These are phyloP conservation scores for Eumerus sabulonum DNA, from an alignment of 2,888 invertebrate species.

Conservation along the genomic window DNA sequence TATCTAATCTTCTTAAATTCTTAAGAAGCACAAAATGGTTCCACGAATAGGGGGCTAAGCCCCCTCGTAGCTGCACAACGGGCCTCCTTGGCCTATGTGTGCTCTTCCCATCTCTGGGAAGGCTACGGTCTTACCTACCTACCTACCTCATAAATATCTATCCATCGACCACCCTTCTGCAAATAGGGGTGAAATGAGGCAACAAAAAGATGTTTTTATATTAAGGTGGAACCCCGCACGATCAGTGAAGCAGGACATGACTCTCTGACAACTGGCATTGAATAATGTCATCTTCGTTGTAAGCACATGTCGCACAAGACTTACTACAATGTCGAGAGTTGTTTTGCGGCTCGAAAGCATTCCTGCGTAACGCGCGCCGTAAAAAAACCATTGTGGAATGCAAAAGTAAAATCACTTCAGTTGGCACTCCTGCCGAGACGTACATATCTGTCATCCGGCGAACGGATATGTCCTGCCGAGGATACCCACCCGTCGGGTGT, in stretches of 20 bases:
- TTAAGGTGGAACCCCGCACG: slow-evolving; percentile 22
- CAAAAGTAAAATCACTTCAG: slow-evolving; percentile 54
- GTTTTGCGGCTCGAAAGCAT: slow-evolving; percentile 25
- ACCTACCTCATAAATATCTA: slow-evolving; percentile 59
- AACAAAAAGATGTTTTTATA: slow-evolving; percentile 1
- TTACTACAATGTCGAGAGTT: neutral
- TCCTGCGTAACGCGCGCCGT: slow-evolving; percentile 40
- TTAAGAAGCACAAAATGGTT: too few species aligned
- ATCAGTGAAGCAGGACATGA: slow-evolving; percentile 52
- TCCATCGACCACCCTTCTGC: slow-evolving; percentile 20
- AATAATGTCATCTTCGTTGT: slow-evolving; percentile 55
- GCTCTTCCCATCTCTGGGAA: too few species aligned
- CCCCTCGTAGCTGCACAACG: too few species aligned
- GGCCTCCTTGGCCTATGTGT: too few species aligned
- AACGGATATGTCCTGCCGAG: slow-evolving; percentile 11
- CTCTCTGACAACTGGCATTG: slow-evolving; percentile 49
- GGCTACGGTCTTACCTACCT: too few species aligned
- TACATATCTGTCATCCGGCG: slow-evolving; percentile 27
- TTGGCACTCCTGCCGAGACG: slow-evolving; percentile 26
- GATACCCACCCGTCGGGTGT: slow-evolving; percentile 9
- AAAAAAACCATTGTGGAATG: neutral
- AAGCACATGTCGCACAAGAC: slow-evolving; percentile 39
- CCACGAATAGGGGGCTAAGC: too few species aligned
- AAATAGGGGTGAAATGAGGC: neutral
- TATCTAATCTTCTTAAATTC: too few species aligned